These are phyloP conservation scores for Sisyra nigra DNA, from an alignment of 2,888 invertebrate species.

Conservation along the genomic window DNA sequence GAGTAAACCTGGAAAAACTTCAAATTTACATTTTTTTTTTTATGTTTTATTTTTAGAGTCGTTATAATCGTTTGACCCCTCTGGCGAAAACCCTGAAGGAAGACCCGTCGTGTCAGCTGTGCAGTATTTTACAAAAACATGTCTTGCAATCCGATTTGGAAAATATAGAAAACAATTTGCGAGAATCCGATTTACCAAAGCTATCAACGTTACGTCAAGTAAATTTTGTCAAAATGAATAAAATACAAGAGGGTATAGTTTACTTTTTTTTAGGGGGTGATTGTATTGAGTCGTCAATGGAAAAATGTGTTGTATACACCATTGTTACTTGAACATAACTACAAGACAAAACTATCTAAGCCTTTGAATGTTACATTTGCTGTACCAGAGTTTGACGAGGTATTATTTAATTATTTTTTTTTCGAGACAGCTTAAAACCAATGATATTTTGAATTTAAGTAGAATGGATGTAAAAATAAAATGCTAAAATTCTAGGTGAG, in stretches of 20 bases:
- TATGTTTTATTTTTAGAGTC: constrained; percentile 43
- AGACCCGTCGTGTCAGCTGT: constrained; percentile 89
- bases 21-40: too few species aligned
- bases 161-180: constrained; percentile 68
- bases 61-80: constrained; percentile 75
- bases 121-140: constrained; percentile 74
- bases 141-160: constrained; percentile 60
- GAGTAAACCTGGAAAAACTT: too few species aligned
- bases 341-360: constrained; percentile 66
- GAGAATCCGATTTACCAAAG: constrained; percentile 70
- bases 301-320: constrained; percentile 92
- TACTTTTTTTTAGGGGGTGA: constrained; percentile 54
- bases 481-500: too few species aligned
- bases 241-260: not conserved
- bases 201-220: constrained; percentile 79
- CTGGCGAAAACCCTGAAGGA: constrained; percentile 82
- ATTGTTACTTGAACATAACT: constrained; percentile 72
- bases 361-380: constrained; percentile 82
- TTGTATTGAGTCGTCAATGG: constrained; percentile 92
- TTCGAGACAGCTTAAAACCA: not conserved
- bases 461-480: constrained; percentile 3
- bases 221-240: constrained; percentile 10
- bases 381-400: constrained; percentile 68
- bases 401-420: constrained; percentile 20
- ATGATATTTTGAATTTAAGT: not conserved